These are phyloP conservation scores for Calonectris borealis DNA, from an alignment of 2,113 vertebrate genomes.

Conservation along the genomic window DNA sequence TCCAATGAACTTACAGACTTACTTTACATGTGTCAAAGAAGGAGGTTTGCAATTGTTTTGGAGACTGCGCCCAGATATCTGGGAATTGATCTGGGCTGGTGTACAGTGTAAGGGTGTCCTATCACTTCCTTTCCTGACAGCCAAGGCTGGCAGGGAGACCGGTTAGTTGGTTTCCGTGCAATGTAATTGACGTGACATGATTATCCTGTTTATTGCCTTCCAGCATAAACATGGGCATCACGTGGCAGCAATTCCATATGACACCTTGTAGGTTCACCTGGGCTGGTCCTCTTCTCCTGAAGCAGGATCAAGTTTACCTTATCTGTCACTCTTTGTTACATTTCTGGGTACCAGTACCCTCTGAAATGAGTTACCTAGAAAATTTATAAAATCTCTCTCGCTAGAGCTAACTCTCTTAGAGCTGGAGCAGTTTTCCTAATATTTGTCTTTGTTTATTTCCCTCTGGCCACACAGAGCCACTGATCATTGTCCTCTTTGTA, in stretches of 20 bases:
- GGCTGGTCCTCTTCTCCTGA: neutral
- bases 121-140: neutral
- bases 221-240: neutral
- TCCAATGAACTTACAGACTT: neutral
- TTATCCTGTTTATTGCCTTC: slow-evolving; percentile 25
- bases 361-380: neutral
- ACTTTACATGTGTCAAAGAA: neutral
- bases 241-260: neutral
- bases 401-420: neutral
- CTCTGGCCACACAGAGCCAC: neutral
- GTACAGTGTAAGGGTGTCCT: neutral
- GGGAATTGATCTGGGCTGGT: neutral
- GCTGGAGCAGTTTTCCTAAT: neutral
- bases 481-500: neutral
- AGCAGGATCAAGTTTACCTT: neutral
- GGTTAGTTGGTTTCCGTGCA: neutral
- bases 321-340: neutral
- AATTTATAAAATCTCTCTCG: neutral
- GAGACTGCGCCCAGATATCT: neutral
- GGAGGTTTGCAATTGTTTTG: neutral
- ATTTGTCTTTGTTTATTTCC: neutral
- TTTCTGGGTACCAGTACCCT: neutral
- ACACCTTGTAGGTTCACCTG: neutral
- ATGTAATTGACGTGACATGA: neutral
- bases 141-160: neutral